Evolutionary conservation across 2,113 vertebrate species (phyloP).

Genomic region (Cepphus grylle): DNA sequence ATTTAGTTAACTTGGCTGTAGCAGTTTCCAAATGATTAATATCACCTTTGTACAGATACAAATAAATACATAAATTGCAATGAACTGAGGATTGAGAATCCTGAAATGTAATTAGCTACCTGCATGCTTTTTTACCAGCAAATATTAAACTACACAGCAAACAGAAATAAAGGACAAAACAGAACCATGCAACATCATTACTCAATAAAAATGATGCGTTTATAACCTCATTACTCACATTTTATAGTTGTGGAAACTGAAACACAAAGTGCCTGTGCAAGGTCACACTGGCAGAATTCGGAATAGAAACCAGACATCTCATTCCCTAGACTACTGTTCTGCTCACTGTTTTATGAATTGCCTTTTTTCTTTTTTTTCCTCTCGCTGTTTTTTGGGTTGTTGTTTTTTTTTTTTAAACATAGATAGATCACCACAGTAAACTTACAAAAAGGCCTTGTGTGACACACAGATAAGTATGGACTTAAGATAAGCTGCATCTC

Average conservation of each 20-base stretch:
- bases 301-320: neutral
- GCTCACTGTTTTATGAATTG: neutral
- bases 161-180: conserved; percentile 12
- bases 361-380: neutral
- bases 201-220: conserved; percentile 36
- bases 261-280: conserved; percentile 1
- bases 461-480: neutral
- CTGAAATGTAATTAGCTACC: conserved; percentile 17
- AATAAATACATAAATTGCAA: neutral
- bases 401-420: neutral
- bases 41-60: neutral
- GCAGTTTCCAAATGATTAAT: neutral
- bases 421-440: neutral
- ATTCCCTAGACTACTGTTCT: neutral
- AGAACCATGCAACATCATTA: neutral
- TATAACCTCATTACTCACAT: conserved; percentile 44
- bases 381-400: neutral
- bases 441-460: neutral
- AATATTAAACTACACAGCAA: conserved; percentile 13
- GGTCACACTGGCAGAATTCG: neutral
- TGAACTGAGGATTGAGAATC: neutral
- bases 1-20: neutral
- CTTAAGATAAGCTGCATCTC: neutral
- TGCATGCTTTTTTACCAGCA: neutral
- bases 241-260: conserved; percentile 23